Evolutionary conservation across 2,113 vertebrate genomes (phyloP).

Genomic region (Malurus elegans): DNA sequence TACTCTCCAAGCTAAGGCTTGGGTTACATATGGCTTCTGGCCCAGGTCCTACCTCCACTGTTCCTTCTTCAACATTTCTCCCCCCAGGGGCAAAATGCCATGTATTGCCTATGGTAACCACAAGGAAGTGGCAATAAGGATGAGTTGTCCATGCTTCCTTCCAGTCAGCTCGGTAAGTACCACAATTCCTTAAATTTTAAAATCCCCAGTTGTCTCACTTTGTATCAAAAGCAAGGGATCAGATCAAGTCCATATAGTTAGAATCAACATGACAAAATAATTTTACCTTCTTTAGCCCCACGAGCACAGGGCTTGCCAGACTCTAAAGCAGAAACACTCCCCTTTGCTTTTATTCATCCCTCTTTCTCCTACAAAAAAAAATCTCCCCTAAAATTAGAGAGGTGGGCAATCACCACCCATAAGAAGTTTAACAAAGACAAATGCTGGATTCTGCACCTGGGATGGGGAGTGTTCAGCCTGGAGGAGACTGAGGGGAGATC

Average conservation of each 20-base stretch:
- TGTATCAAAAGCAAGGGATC: not conserved
- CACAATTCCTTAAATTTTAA: not conserved
- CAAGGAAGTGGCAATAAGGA: not conserved
- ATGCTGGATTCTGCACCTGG: not conserved
- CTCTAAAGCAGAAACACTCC: not conserved
- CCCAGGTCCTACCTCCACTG: not conserved
- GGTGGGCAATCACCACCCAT: not conserved
- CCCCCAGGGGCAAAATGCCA: not conserved
- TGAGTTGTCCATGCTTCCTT: not conserved
- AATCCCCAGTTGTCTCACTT: not conserved
- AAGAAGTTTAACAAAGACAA: not conserved
- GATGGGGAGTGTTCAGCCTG: not conserved
- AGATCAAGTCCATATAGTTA: not conserved
- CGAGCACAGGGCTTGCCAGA: not conserved
- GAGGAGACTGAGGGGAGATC: not conserved
- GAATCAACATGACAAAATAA: not conserved
- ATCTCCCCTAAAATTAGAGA: not conserved
- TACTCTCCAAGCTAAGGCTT: not conserved
- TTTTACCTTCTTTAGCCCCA: not conserved
- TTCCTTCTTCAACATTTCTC: not conserved
- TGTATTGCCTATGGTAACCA: not conserved
- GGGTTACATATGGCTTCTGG: not conserved
- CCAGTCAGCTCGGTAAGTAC: not conserved
- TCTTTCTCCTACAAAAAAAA: not conserved
- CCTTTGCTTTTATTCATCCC: not conserved